Conservation (phyloP, 2,113 vertebrate species). For the Rhipidura dahli region DNA sequence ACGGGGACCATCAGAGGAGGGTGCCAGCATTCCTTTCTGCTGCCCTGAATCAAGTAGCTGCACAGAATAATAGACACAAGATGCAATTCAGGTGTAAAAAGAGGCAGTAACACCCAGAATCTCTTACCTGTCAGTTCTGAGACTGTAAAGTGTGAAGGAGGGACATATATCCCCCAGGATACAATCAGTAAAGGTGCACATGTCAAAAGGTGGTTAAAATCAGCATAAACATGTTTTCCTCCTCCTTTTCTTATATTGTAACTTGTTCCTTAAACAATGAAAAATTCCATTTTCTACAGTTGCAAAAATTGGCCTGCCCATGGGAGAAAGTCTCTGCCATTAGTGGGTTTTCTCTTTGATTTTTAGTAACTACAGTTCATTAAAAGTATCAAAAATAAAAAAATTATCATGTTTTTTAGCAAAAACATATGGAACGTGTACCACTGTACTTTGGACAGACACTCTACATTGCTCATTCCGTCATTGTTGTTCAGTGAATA, state of each 20-base stretch:
- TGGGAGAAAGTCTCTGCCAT: not conserved
- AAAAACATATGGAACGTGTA: not conserved
- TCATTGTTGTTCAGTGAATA: not conserved
- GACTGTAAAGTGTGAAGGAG: not conserved
- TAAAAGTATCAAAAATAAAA: not conserved
- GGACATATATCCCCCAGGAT: not conserved
- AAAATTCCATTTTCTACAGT: not conserved
- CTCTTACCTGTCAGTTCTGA: not conserved
- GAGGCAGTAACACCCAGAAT: not conserved
- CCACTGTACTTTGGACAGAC: not conserved
- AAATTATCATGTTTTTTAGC: not conserved
- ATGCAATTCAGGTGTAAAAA: not conserved
- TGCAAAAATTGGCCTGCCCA: not conserved
- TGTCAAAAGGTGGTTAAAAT: conserved; percentile 3
- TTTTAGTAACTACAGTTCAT: not conserved
- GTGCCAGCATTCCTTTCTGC: not conserved
- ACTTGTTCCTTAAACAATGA: not conserved
- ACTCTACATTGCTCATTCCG: not conserved
- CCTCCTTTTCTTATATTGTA: not conserved
- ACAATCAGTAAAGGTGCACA: not conserved
- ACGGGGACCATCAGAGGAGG: accelerated
- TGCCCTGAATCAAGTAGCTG: not conserved
- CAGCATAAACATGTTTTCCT: not conserved
- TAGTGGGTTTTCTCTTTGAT: not conserved
- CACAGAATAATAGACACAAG: not conserved